phyloP scores from a whole-genome alignment of 1,140 invertebrate genomes.

The Drosophila mojavensis region DNA sequence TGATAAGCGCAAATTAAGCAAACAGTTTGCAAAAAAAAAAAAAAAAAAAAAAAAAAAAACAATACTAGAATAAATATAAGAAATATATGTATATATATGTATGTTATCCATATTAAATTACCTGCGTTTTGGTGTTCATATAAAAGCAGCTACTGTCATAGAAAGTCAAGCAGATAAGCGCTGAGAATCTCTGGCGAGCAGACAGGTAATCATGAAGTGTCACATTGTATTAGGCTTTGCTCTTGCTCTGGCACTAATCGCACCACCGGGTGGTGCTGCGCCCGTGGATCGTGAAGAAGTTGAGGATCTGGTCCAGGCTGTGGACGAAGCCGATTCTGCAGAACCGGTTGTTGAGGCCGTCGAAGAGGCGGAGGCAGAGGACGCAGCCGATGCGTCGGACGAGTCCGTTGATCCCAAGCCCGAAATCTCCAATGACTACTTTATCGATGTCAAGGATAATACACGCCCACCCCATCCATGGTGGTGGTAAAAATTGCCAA shows the following conservation, averaged over 20 bases:
- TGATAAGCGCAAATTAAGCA: conserved; percentile 28
- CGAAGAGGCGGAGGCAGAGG: not conserved
- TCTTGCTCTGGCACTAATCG: conserved; percentile 24
- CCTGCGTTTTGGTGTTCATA: conserved; percentile 5
- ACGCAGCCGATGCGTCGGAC: not conserved
- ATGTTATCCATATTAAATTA: not conserved
- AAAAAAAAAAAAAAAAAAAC: conserved; percentile 9
- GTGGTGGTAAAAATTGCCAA: conserved; percentile 14
- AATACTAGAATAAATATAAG: not conserved
- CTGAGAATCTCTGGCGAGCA: not conserved
- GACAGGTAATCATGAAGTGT: conserved; percentile 23
- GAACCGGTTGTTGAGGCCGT: not conserved
- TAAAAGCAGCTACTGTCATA: conserved; percentile 18
- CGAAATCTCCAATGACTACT: conserved; percentile 17
- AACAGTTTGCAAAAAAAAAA: conserved; percentile 34
- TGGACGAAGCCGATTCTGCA: conserved; percentile 5
- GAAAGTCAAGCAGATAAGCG: conserved; percentile 9
- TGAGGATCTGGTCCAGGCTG: not conserved
- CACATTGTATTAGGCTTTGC: conserved; percentile 29
- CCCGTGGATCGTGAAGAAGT: not conserved
- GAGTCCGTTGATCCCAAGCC: not conserved
- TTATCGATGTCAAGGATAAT: conserved; percentile 23
- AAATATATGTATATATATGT: not conserved
- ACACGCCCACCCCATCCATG: conserved; percentile 8
- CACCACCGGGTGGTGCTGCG: conserved; percentile 16